A percentile compares a stretch with the other conserved stretches of the same genome.
phyloP scores from a whole-genome alignment of 2,797 vertebrate genomes.

The Rhynchonycteris naso region DNA sequence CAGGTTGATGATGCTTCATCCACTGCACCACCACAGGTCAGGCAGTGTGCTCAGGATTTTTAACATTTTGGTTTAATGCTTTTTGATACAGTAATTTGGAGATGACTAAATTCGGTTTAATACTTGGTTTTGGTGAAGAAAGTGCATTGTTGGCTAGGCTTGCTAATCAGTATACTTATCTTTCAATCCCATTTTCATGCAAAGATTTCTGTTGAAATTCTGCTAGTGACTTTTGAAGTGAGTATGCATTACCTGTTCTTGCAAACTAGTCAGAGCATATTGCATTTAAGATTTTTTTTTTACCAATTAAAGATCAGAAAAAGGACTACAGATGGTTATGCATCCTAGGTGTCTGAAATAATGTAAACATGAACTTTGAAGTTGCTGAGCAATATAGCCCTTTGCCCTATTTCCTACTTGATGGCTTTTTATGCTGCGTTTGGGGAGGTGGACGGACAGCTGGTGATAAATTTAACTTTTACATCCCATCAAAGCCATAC shows the following conservation, averaged over 20 bases:
- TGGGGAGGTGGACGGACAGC: not conserved
- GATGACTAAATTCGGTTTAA: not conserved
- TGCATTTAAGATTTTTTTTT: not conserved
- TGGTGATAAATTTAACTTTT: not conserved
- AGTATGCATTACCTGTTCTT: not conserved
- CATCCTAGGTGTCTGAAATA: not conserved
- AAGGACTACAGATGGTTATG: not conserved
- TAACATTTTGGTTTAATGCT: not conserved
- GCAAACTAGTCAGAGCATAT: not conserved
- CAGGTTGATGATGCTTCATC: too few relatives aligned
- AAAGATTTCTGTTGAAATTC: not conserved
- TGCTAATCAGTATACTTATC: not conserved
- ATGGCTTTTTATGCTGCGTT: not conserved
- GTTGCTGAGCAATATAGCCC: not conserved
- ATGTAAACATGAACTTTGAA: not conserved
- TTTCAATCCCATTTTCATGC: not conserved
- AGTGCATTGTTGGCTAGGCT: not conserved
- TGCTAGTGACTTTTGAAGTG: not conserved
- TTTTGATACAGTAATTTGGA: not conserved
- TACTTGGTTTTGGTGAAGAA: not conserved
- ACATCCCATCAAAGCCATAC: not conserved
- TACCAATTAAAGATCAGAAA: not conserved
- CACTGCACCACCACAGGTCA: too few relatives aligned
- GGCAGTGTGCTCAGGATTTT: not conserved
- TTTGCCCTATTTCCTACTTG: not conserved